These are phyloP conservation scores for Rhombomys opimus DNA, from an alignment of 2,113 vertebrate genomes.

Conservation along the genomic window DNA sequence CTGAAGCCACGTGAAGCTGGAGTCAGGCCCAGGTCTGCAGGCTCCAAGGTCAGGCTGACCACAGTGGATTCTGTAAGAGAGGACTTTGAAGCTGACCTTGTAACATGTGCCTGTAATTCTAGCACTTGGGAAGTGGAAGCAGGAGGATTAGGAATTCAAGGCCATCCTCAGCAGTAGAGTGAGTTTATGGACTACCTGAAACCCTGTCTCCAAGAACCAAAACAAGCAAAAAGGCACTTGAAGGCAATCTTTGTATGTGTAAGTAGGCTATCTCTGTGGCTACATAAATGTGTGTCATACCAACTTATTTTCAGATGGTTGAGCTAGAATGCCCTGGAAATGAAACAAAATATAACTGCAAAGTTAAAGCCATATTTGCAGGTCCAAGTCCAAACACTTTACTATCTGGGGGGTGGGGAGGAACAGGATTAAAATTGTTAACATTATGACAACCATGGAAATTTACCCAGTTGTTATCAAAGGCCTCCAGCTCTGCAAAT, in stretches of 20 bases:
- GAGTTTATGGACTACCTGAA: background rate
- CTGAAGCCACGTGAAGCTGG: background rate
- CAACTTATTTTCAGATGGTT: slow-evolving; percentile 8
- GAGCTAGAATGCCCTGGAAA: background rate
- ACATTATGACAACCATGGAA: background rate
- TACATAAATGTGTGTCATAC: background rate
- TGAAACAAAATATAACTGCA: slow-evolving; percentile 36
- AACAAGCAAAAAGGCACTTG: background rate
- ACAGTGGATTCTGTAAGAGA: background rate
- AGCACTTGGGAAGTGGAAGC: too few relatives aligned
- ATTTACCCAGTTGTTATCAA: background rate
- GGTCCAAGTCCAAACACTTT: slow-evolving; percentile 37
- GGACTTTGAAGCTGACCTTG: background rate
- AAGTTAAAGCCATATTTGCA: slow-evolving; percentile 28
- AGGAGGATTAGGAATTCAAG: background rate
- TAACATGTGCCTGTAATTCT: background rate
- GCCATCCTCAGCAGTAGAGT: background rate
- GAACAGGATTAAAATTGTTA: slow-evolving; percentile 19
- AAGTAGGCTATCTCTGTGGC: background rate
- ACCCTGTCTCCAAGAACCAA: background rate
- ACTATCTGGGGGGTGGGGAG: background rate
- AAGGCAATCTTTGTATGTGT: background rate
- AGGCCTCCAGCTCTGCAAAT: background rate
- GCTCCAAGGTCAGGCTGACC: background rate
- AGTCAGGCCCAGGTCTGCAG: rapidly evolving